Conservation (phyloP, 2,797 vertebrate species). For the Carcharodon carcharias region DNA sequence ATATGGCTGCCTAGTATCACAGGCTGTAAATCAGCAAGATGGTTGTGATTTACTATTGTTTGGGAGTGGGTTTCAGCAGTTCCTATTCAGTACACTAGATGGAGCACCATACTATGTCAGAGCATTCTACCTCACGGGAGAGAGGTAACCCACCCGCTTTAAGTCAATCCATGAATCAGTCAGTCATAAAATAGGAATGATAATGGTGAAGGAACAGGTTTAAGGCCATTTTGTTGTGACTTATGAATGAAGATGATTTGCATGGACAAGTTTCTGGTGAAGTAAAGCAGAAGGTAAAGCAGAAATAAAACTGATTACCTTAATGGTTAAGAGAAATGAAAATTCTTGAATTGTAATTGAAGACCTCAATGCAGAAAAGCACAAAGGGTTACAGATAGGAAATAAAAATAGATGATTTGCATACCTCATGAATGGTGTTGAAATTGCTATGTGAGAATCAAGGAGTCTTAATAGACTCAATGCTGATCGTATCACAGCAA, state of each 20-base stretch:
- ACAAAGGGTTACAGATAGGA: neutral
- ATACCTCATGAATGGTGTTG: neutral
- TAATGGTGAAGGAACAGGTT: neutral
- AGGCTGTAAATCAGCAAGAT: neutral
- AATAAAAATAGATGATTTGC: neutral
- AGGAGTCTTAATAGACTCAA: neutral
- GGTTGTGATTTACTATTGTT: neutral
- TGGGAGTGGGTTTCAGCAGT: slow-evolving; percentile 25
- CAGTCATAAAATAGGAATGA: neutral
- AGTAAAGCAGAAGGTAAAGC: neutral
- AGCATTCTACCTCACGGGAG: neutral
- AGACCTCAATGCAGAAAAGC: neutral
- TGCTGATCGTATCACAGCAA: neutral
- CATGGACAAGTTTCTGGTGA: neutral
- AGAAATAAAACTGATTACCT: neutral
- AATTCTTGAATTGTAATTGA: neutral
- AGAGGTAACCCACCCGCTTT: neutral
- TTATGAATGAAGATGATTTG: neutral
- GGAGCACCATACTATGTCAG: neutral
- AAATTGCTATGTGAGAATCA: neutral
- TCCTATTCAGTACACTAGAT: slow-evolving; percentile 19
- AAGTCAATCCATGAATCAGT: neutral
- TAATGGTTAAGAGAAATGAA: neutral
- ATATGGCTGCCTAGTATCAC: neutral
- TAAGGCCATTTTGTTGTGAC: neutral